phyloP scores from a whole-genome alignment of 2,797 vertebrate genomes.

The Acipenser transmontanus region DNA sequence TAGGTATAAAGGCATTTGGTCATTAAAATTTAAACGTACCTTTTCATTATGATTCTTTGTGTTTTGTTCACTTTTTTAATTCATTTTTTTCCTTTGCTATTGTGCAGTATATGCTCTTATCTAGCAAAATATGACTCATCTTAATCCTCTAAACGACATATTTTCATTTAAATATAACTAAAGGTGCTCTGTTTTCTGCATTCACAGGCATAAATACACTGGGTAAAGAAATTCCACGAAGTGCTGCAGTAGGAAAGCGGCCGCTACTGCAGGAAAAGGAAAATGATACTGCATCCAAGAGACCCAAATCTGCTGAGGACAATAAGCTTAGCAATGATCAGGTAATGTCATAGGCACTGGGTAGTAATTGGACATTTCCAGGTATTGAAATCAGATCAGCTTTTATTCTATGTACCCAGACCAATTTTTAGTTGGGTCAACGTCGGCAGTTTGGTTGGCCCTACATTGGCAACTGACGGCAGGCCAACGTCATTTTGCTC shows the following conservation, averaged over 20 bases:
- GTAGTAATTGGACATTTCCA: too few species aligned
- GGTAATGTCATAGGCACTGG: constrained; percentile 52
- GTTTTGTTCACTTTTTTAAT: neutral
- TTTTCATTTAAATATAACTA: neutral
- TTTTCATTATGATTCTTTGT: neutral
- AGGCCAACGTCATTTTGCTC: too few species aligned
- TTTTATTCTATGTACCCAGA: too few species aligned
- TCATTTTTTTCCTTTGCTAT: neutral
- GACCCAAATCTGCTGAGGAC: constrained; percentile 80
- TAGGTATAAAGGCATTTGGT: constrained; percentile 9
- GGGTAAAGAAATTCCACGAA: constrained; percentile 77
- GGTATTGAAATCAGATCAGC: too few species aligned
- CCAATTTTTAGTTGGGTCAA: too few species aligned
- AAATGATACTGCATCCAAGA: constrained; percentile 82
- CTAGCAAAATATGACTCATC: neutral
- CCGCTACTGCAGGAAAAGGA: constrained; percentile 78
- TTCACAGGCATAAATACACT: constrained; percentile 74
- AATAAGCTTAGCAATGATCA: constrained; percentile 84
- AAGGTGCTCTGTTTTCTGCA: neutral
- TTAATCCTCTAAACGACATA: neutral
- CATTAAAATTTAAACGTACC: neutral
- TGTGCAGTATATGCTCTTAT: neutral
- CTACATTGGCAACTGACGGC: too few species aligned
- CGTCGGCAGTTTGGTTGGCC: too few species aligned
- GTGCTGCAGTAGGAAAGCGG: constrained; percentile 69